A percentile compares a stretch with the other conserved stretches of the same genome.
Conservation (phyloP, 2,113 vertebrate species). For the Oenanthe oenanthe region DNA sequence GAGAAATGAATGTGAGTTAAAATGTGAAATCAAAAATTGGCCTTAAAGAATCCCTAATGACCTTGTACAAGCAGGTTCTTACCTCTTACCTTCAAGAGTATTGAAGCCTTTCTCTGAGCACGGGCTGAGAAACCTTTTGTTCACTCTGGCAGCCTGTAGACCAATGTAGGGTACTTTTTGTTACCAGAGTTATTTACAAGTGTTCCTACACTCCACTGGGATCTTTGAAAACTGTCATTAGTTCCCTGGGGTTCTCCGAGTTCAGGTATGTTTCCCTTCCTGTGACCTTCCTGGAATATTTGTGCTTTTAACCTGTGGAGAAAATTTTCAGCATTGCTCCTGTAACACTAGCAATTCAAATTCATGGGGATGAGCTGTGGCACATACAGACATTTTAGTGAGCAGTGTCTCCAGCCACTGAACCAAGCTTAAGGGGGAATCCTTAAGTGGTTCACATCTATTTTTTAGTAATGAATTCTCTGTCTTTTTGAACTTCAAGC, state of each 20-base stretch:
- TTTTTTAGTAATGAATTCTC: not conserved
- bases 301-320: not conserved
- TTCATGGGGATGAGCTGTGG: not conserved
- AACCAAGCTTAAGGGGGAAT: not conserved
- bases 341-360: fast-evolving
- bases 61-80: not conserved
- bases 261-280: not conserved
- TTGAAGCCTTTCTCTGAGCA: not conserved
- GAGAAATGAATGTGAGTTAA: not conserved
- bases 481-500: not conserved
- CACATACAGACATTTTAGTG: not conserved
- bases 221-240: not conserved
- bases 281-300: not conserved
- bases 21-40: not conserved
- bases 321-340: not conserved
- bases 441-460: not conserved
- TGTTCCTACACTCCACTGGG: not conserved
- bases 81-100: not conserved
- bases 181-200: not conserved
- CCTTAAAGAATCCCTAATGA: not conserved
- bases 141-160: not conserved
- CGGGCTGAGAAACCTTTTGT: not conserved
- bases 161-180: not conserved
- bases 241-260: not conserved
- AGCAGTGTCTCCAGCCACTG: not conserved